Conservation (phyloP, 2,888 invertebrate genomes). For the Iselma pallidipennis region DNA sequence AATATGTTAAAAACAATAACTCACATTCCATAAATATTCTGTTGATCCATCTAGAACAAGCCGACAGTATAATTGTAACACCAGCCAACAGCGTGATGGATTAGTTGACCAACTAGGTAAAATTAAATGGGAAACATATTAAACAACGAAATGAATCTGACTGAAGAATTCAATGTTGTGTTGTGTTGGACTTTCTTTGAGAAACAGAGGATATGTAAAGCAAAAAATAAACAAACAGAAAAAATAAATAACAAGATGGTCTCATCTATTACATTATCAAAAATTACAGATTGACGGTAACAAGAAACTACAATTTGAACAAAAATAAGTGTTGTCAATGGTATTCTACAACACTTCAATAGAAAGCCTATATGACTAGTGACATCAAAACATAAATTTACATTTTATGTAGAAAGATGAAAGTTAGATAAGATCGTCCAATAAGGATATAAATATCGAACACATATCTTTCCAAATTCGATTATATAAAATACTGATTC, state of each 20-base stretch:
- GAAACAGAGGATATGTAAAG: neutral
- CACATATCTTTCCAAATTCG: neutral
- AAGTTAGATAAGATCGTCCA: constrained; percentile 18
- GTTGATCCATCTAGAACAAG: neutral
- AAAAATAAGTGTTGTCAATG: neutral
- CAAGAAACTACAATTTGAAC: no score
- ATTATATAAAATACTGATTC: neutral
- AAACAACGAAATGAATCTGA: neutral
- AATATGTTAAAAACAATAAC: neutral
- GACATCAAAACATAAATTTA: neutral
- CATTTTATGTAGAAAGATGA: constrained; percentile 3
- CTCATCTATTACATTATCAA: constrained; percentile 19
- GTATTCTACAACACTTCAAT: no score
- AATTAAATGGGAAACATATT: constrained; percentile 1
- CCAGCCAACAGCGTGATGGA: neutral
- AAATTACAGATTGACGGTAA: constrained; percentile 15
- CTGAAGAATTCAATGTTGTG: constrained; percentile 4
- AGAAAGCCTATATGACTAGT: neutral
- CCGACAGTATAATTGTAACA: constrained; percentile 1
- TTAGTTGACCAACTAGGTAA: constrained; percentile 4
- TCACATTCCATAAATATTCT: neutral
- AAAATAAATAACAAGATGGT: no score
- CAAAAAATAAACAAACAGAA: constrained; percentile 9
- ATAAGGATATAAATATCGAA: constrained; percentile 18
- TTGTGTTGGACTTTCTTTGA: constrained; percentile 9